Percentiles rank a stretch among this genome's conserved stretches.
Evolutionary conservation across 2,888 invertebrate species (phyloP).

Genomic region (Ectobius pallidus): DNA sequence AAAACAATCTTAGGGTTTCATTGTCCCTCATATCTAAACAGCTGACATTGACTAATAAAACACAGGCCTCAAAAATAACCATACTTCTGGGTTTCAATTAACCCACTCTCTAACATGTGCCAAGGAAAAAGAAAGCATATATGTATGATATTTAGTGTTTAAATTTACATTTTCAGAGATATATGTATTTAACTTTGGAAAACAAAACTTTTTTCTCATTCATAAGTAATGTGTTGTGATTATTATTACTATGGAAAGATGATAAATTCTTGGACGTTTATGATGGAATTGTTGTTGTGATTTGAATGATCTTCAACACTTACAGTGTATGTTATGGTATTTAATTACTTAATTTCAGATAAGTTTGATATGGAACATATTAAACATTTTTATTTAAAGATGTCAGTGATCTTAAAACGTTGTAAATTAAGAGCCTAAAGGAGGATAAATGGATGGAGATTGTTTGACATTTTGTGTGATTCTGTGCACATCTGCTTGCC

Average conservation of each 20-base stretch:
- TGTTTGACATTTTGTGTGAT: neutral
- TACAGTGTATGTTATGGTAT: slow-evolving; percentile 27
- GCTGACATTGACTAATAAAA: slow-evolving; percentile 7
- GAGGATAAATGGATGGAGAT: neutral
- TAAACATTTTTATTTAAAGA: neutral
- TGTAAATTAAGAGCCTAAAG: neutral
- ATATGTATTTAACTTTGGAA: slow-evolving; percentile 25
- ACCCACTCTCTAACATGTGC: slow-evolving; percentile 29
- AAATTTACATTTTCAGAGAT: slow-evolving; percentile 25
- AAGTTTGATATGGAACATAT: slow-evolving; percentile 11
- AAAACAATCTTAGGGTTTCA: slow-evolving; percentile 34
- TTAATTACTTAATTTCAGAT: slow-evolving; percentile 30
- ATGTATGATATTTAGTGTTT: slow-evolving; percentile 29
- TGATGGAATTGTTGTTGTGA: slow-evolving; percentile 41
- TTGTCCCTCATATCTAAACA: slow-evolving; percentile 11
- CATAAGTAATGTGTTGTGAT: slow-evolving; percentile 14
- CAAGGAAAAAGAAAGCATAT: slow-evolving; percentile 25
- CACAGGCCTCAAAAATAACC: slow-evolving; percentile 4
- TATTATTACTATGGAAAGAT: slow-evolving; percentile 3
- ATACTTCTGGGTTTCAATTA: slow-evolving; percentile 6
- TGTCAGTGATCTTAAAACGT: neutral
- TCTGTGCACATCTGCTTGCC: neutral
- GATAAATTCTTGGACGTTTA: slow-evolving; percentile 10
- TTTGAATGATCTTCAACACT: slow-evolving; percentile 29
- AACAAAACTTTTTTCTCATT: neutral